These are phyloP conservation scores for Calameuta idolon DNA, from an alignment of 2,888 invertebrate species.

Conservation along the genomic window DNA sequence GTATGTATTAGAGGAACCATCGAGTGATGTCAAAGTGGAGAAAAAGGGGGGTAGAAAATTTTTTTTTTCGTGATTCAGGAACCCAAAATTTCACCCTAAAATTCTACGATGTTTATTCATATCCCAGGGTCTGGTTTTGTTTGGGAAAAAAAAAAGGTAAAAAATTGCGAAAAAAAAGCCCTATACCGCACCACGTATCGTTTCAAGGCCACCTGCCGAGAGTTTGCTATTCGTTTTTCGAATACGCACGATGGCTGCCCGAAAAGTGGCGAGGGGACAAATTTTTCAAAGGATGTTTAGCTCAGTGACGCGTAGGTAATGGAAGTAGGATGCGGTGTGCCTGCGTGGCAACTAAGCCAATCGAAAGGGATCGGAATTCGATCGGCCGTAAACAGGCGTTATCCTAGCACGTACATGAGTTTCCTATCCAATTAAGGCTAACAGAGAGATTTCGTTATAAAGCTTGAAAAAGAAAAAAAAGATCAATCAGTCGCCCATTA, in stretches of 20 bases:
- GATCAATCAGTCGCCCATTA: not conserved
- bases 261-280: slow-evolving; percentile 34
- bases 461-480: not conserved
- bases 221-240: slow-evolving; percentile 43
- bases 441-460: not conserved
- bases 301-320: slow-evolving; percentile 65
- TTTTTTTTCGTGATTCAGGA: slow-evolving; percentile 15
- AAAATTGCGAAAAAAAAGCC: slow-evolving; percentile 20
- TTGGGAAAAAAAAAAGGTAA: slow-evolving; percentile 22
- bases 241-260: slow-evolving; percentile 31
- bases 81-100: slow-evolving; percentile 18
- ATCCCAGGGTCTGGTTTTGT: not conserved
- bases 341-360: slow-evolving; percentile 66
- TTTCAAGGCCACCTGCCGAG: slow-evolving; percentile 56
- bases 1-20: not conserved
- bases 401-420: not conserved
- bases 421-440: not conserved
- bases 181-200: not conserved
- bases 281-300: slow-evolving; percentile 46
- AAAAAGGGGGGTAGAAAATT: slow-evolving; percentile 17
- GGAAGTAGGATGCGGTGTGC: slow-evolving; percentile 53
- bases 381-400: not conserved
- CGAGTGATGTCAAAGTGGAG: slow-evolving; percentile 9
- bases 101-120: slow-evolving; percentile 20
- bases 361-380: slow-evolving; percentile 37